These are phyloP conservation scores for Syngnathus floridae DNA, from an alignment of 2,113 vertebrate genomes.

Conservation along the genomic window DNA sequence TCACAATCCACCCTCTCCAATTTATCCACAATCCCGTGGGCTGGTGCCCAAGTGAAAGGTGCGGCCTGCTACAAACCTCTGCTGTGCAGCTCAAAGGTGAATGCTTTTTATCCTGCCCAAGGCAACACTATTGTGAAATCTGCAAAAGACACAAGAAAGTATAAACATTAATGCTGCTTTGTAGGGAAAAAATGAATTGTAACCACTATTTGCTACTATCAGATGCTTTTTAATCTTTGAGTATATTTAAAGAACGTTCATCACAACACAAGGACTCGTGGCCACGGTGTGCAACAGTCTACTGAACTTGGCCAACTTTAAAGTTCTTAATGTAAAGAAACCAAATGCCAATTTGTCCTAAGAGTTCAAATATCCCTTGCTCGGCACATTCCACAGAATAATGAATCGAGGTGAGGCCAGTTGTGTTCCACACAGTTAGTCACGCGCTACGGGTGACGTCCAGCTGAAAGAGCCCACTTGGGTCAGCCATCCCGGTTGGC, in stretches of 20 bases:
- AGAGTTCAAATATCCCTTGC: not conserved
- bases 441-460: not conserved
- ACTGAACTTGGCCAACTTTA: slow-evolving; percentile 6
- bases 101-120: not conserved
- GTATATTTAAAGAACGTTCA: slow-evolving; percentile 1
- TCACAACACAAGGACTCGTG: too few species aligned
- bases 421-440: not conserved
- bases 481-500: not conserved
- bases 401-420: not conserved
- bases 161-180: slow-evolving; percentile 38
- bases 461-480: not conserved
- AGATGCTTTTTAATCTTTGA: slow-evolving; percentile 4
- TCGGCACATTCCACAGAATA: not conserved
- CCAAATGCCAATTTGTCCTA: not conserved
- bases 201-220: slow-evolving; percentile 15
- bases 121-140: slow-evolving; percentile 5
- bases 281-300: not conserved
- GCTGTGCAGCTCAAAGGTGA: slow-evolving; percentile 21
- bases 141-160: not conserved
- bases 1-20: slow-evolving; percentile 74
- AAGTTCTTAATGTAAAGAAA: slow-evolving; percentile 31
- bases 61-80: slow-evolving; percentile 5
- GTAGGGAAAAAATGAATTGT: slow-evolving; percentile 24
- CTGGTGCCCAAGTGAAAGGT: slow-evolving; percentile 88
- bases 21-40: slow-evolving; percentile 89